phyloP scores from a whole-genome alignment of 2,113 vertebrate species.

The Alaudala cheleensis region DNA sequence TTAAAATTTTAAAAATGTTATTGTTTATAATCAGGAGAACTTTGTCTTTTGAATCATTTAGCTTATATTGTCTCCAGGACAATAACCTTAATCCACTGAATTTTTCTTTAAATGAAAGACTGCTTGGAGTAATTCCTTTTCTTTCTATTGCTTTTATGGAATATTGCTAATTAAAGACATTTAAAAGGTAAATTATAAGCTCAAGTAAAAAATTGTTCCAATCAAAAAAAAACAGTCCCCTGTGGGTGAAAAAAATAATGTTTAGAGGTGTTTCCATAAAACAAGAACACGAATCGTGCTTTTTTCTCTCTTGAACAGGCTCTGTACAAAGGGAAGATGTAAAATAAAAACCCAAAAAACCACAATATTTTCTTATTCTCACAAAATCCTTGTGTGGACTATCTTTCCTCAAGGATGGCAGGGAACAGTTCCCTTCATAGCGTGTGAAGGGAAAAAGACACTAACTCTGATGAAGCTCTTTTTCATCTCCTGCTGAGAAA shows the following conservation, averaged over 20 bases:
- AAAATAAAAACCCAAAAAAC: background rate
- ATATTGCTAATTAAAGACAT: background rate
- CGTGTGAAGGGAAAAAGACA: background rate
- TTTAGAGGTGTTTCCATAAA: background rate
- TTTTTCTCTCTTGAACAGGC: background rate
- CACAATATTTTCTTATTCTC: background rate
- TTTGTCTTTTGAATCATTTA: background rate
- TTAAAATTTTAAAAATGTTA: background rate
- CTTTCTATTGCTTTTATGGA: background rate
- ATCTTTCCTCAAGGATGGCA: background rate
- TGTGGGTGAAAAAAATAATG: background rate
- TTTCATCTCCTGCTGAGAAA: background rate
- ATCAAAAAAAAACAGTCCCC: background rate
- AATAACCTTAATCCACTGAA: background rate
- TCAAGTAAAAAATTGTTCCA: background rate
- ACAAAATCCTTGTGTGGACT: background rate
- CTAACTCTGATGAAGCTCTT: background rate
- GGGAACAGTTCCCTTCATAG: rapidly evolving
- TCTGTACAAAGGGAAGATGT: background rate
- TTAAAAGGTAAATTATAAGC: background rate
- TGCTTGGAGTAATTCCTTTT: background rate
- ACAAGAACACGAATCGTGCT: background rate
- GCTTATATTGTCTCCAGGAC: background rate
- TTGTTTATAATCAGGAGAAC: background rate
- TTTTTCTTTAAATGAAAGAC: background rate